phyloP scores from a whole-genome alignment of 35 echinoderm and acorn worm species.

The Heliocidaris erythrogramma region DNA sequence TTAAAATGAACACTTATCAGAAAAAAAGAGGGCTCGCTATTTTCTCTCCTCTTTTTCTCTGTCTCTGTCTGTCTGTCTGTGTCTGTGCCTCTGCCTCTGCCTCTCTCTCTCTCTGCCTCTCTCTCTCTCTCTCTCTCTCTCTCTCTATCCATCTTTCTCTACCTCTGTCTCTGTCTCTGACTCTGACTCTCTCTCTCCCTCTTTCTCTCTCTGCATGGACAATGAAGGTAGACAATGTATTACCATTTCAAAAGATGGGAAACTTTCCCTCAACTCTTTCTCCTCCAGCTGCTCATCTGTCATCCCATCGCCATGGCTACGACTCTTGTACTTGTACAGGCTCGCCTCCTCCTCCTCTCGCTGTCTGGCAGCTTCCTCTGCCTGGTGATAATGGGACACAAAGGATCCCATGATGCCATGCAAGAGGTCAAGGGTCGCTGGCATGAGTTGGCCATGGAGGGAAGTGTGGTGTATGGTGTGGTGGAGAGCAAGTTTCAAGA shows the following conservation, averaged over 20 bases:
- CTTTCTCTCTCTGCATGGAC: no score
- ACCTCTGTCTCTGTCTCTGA: no score
- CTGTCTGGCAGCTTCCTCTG: slow-evolving; percentile 69
- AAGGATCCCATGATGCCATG: slow-evolving; percentile 61
- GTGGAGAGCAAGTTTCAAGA: slow-evolving; percentile 70
- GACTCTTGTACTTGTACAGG: slow-evolving; percentile 82
- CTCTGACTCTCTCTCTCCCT: no score
- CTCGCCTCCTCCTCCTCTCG: slow-evolving; percentile 87
- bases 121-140: no score
- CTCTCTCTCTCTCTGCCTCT: no score
- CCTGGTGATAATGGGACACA: slow-evolving; percentile 70
- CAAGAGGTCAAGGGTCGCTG: slow-evolving; percentile 41
- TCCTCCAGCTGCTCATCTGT: slow-evolving; percentile 93
- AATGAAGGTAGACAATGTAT: no score
- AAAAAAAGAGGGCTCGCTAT: no score
- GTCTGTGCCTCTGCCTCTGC: no score
- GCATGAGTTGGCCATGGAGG: slow-evolving; percentile 28
- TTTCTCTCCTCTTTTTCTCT: no score
- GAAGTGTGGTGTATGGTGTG: slow-evolving; percentile 71
- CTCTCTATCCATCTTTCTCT: no score
- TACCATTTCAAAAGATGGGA: slow-evolving; percentile 92
- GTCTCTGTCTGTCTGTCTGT: no score
- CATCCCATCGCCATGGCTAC: slow-evolving; percentile 78
- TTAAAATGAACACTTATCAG: no score
- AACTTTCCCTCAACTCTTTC: slow-evolving; percentile 67